Conservation (phyloP, 2,113 vertebrate genomes). For the Ramphastos sulfuratus region DNA sequence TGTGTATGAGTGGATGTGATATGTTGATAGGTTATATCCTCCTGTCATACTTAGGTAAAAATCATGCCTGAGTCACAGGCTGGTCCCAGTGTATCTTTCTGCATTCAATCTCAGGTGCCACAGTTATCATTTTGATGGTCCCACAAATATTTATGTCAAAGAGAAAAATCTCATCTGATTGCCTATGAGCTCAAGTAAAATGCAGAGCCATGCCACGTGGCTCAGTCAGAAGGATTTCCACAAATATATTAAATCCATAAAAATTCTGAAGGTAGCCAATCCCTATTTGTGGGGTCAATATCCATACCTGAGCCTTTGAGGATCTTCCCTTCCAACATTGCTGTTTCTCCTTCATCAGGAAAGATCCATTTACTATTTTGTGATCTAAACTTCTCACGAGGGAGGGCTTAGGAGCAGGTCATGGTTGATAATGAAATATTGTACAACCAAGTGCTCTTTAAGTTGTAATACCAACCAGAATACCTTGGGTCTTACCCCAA, state of each 20-base stretch:
- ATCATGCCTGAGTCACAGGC: background rate
- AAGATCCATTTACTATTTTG: background rate
- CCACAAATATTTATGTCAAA: background rate
- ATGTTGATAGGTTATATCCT: slow-evolving; percentile 2
- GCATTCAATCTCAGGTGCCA: slow-evolving; percentile 7
- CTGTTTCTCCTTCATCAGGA: background rate
- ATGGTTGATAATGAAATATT: slow-evolving; percentile 8
- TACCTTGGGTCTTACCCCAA: background rate
- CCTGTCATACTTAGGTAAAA: background rate
- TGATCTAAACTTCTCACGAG: background rate
- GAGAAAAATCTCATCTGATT: background rate
- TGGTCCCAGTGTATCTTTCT: background rate
- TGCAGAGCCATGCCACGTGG: background rate
- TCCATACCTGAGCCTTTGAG: background rate
- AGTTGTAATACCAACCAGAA: background rate
- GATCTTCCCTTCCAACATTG: background rate
- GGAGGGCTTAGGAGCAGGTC: background rate
- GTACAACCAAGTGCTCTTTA: background rate
- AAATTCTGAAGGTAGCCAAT: background rate
- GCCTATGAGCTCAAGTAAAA: background rate
- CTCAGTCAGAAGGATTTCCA: background rate
- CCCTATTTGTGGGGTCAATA: background rate
- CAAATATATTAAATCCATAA: background rate
- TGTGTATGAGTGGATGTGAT: background rate
- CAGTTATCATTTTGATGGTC: background rate